Evolutionary conservation across 2,888 invertebrate genomes (phyloP), one percentile per base, ranked within the genome.

Genomic region (Allolobophora icterica): DNA sequence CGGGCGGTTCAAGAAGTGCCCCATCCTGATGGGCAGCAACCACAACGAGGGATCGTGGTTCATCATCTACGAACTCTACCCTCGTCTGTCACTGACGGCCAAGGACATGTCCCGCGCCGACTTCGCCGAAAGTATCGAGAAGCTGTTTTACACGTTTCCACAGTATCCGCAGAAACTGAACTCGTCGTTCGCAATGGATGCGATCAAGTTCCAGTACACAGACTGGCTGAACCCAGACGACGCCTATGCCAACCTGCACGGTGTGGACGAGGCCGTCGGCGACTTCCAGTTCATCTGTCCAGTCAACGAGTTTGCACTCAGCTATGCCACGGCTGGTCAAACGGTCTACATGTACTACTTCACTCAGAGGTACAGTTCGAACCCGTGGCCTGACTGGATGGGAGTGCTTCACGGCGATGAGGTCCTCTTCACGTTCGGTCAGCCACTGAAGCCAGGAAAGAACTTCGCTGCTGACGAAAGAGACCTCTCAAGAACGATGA

Each of bases 361-460:
- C 95, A 97, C 97, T 94, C 98, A 98, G 95, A 97, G 96, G 15
- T 90, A 84, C 93, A 96, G 97, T 94, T 96, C 96, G 92, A 97
- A 97, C 94, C 97, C 97, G 0, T 99, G 98, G 98, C 98, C 98
- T 0, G 97, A 97, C 91, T 99, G 98, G 98, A 98, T 98, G 93
- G 98, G 98, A 45, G 98, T 98, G 33, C 97, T 98, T 97, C 99
- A 99, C 95, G 98, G 97, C 5, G 98, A 98, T 95, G 98, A 99
- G 96, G 98, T 99, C 93, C 97, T 97, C 95, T 99, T 98, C 95
- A 91, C 90, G 84, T 99, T 99, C 95, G 99, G 99, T n/a, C 98
- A 98, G 95, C 98, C 98, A 1, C 96, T 98, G 93, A 97, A 98
- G 95, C 97, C 97, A 30, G 96, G 96, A 90, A 97, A 97, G 93